Conservation (phyloP, 2,888 invertebrate species). For the Stenodema calcarata region DNA sequence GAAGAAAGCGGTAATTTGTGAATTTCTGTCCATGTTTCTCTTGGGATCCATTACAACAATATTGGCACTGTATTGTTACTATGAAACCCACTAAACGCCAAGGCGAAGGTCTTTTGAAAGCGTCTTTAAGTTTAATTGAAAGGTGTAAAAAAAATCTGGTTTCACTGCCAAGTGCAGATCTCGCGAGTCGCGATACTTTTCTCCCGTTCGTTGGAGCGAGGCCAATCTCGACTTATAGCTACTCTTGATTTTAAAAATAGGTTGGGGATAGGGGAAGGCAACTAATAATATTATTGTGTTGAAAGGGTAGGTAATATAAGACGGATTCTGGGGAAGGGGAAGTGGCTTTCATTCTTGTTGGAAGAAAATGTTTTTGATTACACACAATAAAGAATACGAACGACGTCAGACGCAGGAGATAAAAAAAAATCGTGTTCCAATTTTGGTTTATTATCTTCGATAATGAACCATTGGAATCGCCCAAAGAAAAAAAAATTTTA, state of each 20-base stretch:
- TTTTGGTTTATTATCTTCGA: no score
- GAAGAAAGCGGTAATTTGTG: no score
- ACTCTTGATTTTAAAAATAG: constrained; percentile 44
- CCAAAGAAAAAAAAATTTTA: no score
- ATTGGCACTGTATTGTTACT: neutral
- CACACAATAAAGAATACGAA: no score
- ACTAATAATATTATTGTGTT: constrained; percentile 39
- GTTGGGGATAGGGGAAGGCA: neutral
- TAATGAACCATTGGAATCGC: no score
- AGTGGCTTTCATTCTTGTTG: no score
- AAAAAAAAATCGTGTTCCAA: no score
- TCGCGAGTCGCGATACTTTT: neutral
- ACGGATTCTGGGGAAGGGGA: no score
- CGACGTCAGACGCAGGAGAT: no score
- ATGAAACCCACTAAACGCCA: neutral
- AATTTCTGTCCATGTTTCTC: no score
- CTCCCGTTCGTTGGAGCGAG: neutral
- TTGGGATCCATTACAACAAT: no score
- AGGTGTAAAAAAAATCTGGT: neutral
- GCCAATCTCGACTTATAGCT: constrained; percentile 32
- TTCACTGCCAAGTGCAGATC: constrained; percentile 37
- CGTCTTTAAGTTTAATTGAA: neutral
- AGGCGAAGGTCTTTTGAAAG: neutral
- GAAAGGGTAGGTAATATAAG: neutral
- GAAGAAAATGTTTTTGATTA: no score